Percentiles rank a stretch among this genome's conserved stretches.
phyloP scores from a whole-genome alignment of 2,113 vertebrate genomes.

The Cynoglossus semilaevis region DNA sequence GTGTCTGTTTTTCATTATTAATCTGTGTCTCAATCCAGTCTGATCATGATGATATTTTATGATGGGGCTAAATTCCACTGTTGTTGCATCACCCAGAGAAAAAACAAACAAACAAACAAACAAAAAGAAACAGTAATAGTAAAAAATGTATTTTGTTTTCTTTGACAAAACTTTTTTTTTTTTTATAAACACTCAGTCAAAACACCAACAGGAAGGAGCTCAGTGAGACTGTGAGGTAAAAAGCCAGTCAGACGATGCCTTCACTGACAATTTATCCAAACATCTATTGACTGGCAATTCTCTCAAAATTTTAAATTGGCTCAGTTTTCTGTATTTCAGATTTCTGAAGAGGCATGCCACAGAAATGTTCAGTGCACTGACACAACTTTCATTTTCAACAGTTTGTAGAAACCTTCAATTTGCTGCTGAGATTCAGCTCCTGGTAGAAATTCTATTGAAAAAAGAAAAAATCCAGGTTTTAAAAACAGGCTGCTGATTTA shows the following conservation, averaged over 20 bases:
- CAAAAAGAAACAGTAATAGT: no score
- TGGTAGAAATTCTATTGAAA: constrained; percentile 5
- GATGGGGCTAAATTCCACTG: no score
- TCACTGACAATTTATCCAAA: constrained; percentile 1
- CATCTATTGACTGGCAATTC: constrained; percentile 3
- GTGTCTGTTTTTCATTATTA: background rate
- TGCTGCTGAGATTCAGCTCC: background rate
- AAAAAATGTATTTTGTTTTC: no score
- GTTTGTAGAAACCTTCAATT: constrained; percentile 4
- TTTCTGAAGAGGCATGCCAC: constrained; percentile 8
- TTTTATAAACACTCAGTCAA: no score
- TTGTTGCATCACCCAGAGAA: no score
- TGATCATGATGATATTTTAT: no score
- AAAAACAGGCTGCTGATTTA: constrained; percentile 4
- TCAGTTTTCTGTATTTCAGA: constrained; percentile 16
- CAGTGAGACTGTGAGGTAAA: background rate
- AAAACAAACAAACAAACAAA: no score
- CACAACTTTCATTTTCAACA: constrained; percentile 23
- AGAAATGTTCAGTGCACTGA: constrained; percentile 1
- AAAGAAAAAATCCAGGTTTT: background rate
- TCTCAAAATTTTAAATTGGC: constrained; percentile 17
- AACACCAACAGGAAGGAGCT: background rate
- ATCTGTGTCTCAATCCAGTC: background rate
- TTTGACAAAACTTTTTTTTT: no score
- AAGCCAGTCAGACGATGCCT: constrained; percentile 1